Evolutionary conservation across 2,888 invertebrate species (phyloP).

Genomic region (Molorchus minor): DNA sequence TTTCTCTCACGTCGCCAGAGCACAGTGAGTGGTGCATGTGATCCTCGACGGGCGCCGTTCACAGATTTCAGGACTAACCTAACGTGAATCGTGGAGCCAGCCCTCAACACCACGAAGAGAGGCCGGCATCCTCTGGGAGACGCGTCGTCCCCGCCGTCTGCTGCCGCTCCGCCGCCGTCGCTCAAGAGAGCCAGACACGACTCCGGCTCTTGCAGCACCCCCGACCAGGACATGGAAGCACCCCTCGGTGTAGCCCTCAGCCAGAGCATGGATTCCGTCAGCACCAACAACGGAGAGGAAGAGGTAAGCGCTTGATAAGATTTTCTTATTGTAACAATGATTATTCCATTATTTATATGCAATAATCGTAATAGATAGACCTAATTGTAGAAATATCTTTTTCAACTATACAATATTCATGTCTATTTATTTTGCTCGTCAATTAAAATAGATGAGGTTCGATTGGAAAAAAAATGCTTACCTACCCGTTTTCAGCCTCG

Average conservation of each 20-base stretch:
- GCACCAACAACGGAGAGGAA: slow-evolving; percentile 95
- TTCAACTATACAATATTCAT: neutral
- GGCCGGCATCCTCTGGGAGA: slow-evolving; percentile 63
- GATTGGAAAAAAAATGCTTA: neutral
- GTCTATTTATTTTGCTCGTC: neutral
- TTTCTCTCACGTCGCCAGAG: neutral
- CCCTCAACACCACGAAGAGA: slow-evolving; percentile 62
- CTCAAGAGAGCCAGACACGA: slow-evolving; percentile 61
- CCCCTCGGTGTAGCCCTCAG: slow-evolving; percentile 82
- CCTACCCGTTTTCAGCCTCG: neutral
- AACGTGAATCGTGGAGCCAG: slow-evolving; percentile 63
- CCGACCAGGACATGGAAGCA: slow-evolving; percentile 70
- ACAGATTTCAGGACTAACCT: slow-evolving; percentile 42
- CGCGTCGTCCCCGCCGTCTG: slow-evolving; percentile 59
- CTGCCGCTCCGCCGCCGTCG: slow-evolving; percentile 59
- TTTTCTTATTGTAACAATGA: neutral
- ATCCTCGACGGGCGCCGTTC: slow-evolving; percentile 10
- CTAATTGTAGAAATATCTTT: neutral
- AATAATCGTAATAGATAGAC: neutral
- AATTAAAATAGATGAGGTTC: neutral
- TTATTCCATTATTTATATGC: neutral
- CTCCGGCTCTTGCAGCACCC: slow-evolving; percentile 54
- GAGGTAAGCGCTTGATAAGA: slow-evolving; percentile 75
- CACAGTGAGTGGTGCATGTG: slow-evolving; percentile 19
- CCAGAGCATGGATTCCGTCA: slow-evolving; percentile 98